A percentile compares a stretch with the other conserved stretches of the same genome.
phyloP scores from a whole-genome alignment of 2,113 vertebrate species.

The Plectropomus leopardus region DNA sequence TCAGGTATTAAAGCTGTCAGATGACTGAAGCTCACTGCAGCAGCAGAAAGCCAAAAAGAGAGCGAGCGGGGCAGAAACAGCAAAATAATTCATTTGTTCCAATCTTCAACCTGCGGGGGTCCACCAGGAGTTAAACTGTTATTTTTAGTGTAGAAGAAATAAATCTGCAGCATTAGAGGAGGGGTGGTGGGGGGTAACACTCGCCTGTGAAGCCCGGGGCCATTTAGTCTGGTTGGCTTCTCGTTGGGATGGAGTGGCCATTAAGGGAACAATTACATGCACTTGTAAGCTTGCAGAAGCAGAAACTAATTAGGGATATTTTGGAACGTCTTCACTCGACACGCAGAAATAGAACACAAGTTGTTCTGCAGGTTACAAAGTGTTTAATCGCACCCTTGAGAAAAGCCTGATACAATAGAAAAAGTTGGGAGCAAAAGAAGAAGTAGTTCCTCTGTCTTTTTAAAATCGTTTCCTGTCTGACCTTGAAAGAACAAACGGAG shows the following conservation, averaged over 20 bases:
- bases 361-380: conserved; percentile 40
- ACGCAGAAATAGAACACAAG: conserved; percentile 47
- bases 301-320: conserved; percentile 74
- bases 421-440: conserved; percentile 18
- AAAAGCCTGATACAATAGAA: background rate
- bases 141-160: conserved; percentile 50
- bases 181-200: background rate
- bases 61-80: conserved; percentile 9
- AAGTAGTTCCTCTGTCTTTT: background rate
- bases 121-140: conserved; percentile 62
- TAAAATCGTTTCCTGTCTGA: conserved; percentile 30
- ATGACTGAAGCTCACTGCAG: conserved; percentile 29
- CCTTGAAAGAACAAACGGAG: conserved; percentile 39
- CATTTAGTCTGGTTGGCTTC: conserved; percentile 55
- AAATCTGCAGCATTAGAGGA: conserved; percentile 45
- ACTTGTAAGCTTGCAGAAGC: conserved; percentile 66
- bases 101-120: conserved; percentile 48
- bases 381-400: conserved; percentile 47
- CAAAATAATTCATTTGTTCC: conserved; percentile 63
- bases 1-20: conserved; percentile 61
- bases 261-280: conserved; percentile 72
- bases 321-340: conserved; percentile 66
- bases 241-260: conserved; percentile 62
- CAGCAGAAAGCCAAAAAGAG: no score
- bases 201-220: conserved; percentile 46